Conservation (phyloP, 2,888 invertebrate species). For the Camptogramma bilineatum region DNA sequence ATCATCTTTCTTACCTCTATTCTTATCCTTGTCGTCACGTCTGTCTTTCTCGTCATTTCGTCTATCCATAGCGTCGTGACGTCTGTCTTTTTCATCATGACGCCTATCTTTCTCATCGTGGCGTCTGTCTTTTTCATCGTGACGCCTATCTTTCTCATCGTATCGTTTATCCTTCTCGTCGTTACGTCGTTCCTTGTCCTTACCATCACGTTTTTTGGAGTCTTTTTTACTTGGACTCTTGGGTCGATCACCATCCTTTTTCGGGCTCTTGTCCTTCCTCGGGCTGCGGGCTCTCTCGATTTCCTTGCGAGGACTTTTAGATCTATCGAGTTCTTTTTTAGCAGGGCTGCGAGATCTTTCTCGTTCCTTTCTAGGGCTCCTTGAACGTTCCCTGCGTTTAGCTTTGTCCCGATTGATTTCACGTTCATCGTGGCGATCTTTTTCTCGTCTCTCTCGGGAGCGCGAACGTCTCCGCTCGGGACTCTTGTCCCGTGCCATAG, state of each 20-base stretch:
- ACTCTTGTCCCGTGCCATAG: slow-evolving; percentile 74
- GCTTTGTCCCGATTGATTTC: slow-evolving; percentile 73
- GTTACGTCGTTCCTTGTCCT: slow-evolving; percentile 66
- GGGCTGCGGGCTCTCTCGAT: slow-evolving; percentile 45
- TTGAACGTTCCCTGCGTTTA: slow-evolving; percentile 72
- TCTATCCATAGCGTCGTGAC: slow-evolving; percentile 76
- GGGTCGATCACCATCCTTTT: slow-evolving; percentile 43
- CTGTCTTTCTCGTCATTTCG: slow-evolving; percentile 50
- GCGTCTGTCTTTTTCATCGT: slow-evolving; percentile 57
- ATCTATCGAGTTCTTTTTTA: slow-evolving; percentile 63
- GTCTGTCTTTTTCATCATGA: slow-evolving; percentile 54
- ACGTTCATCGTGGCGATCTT: slow-evolving; percentile 76
- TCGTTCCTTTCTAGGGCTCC: slow-evolving; percentile 69
- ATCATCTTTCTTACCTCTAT: slow-evolving; percentile 68
- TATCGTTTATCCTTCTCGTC: slow-evolving; percentile 61
- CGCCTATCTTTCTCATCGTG: slow-evolving; percentile 48
- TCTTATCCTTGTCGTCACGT: slow-evolving; percentile 77
- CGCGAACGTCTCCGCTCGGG: slow-evolving; percentile 77
- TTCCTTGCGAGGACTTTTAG: slow-evolving; percentile 55
- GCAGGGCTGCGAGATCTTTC: slow-evolving; percentile 69
- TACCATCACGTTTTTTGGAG: slow-evolving; percentile 74
- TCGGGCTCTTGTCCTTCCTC: slow-evolving; percentile 45
- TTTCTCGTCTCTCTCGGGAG: slow-evolving; percentile 74
- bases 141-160: slow-evolving; percentile 34
- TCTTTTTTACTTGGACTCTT: slow-evolving; percentile 64